Percentiles rank a stretch among this genome's conserved stretches.
phyloP scores from a whole-genome alignment of 2,888 invertebrate species.

The Entomobrya multifasciata region DNA sequence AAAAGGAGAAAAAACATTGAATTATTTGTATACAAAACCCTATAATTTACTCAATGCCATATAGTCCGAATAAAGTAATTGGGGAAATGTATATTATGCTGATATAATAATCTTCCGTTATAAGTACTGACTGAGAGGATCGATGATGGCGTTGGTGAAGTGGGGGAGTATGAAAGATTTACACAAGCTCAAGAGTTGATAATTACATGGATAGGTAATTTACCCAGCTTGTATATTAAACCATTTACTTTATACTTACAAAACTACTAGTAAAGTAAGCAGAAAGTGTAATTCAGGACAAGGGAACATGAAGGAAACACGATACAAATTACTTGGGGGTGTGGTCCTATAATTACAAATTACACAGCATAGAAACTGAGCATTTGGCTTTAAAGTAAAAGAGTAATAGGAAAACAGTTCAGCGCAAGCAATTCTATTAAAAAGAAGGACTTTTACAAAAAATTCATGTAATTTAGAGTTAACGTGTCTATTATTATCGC shows the following conservation, averaged over 20 bases:
- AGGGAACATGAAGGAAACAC: slow-evolving; percentile 40
- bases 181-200: slow-evolving; percentile 50
- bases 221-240: slow-evolving; percentile 57
- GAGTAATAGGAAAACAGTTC: slow-evolving; percentile 1
- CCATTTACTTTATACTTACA: slow-evolving; percentile 52
- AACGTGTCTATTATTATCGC: slow-evolving; percentile 58
- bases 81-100: background rate
- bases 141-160: slow-evolving; percentile 39
- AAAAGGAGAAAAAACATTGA: slow-evolving; percentile 51
- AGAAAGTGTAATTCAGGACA: slow-evolving; percentile 1
- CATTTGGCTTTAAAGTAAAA: slow-evolving; percentile 45
- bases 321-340: slow-evolving; percentile 65
- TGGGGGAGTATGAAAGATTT: slow-evolving; percentile 64
- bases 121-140: background rate
- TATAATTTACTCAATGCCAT: slow-evolving; percentile 46
- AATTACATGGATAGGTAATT: slow-evolving; percentile 60
- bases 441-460: slow-evolving; percentile 5
- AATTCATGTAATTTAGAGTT: slow-evolving; percentile 20
- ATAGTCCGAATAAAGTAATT: slow-evolving; percentile 41
- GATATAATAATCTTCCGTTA: too few relatives aligned
- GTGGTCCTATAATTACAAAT: slow-evolving; percentile 72
- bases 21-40: slow-evolving; percentile 59
- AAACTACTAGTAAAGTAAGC: background rate
- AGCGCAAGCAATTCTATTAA: slow-evolving; percentile 18
- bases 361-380: slow-evolving; percentile 57